Evolutionary conservation across 2,113 vertebrate genomes (phyloP).

Genomic region (Scartelaos histophorus): DNA sequence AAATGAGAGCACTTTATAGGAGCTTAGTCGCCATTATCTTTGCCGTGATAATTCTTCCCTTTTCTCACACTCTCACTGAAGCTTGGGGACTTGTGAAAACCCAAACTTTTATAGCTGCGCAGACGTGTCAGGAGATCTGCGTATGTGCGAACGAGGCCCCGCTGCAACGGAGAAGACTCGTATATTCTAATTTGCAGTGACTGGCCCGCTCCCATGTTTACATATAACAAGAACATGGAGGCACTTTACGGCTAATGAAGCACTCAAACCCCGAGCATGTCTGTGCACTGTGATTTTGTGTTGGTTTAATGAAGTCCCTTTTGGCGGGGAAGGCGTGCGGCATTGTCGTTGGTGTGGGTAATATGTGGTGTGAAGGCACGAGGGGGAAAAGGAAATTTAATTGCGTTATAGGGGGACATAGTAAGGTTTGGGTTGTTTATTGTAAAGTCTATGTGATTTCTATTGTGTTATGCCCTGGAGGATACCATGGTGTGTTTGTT

Average conservation of each 20-base stretch:
- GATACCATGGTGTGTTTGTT: too few species aligned
- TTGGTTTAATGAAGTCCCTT: conserved; percentile 7
- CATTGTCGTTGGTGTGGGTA: background rate
- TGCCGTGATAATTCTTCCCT: background rate
- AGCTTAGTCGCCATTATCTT: background rate
- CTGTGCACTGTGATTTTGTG: background rate
- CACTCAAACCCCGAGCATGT: background rate
- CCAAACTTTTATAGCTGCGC: background rate
- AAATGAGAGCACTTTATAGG: conserved; percentile 2
- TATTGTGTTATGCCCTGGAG: too few species aligned
- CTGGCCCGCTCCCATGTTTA: background rate
- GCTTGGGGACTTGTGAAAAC: background rate
- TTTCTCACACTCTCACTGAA: background rate
- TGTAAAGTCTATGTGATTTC: background rate
- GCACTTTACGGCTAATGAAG: background rate
- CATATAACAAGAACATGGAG: background rate
- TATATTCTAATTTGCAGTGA: background rate
- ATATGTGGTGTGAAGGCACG: background rate
- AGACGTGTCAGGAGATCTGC: background rate
- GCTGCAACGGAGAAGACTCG: background rate
- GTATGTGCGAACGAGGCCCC: background rate
- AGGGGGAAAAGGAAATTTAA: background rate
- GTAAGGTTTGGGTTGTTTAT: background rate
- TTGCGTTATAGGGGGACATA: background rate
- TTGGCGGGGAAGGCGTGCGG: background rate